Conservation (phyloP, 2,888 invertebrate genomes). For the Zaprionus lineosus region DNA sequence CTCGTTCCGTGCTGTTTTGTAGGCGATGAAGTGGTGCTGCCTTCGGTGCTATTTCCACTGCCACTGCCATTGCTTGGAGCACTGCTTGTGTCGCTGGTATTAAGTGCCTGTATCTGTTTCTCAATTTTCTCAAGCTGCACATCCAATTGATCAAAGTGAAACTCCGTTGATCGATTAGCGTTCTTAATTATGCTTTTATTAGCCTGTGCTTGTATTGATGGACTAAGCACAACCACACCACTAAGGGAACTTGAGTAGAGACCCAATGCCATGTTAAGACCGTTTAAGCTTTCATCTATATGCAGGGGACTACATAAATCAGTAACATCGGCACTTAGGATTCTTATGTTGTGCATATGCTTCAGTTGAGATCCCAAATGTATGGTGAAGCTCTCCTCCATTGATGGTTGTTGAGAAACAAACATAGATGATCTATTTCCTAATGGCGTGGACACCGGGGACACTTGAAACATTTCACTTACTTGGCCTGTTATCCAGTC, state of each 20-base stretch:
- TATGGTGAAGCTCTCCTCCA: slow-evolving; percentile 98
- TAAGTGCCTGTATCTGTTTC: slow-evolving; percentile 84
- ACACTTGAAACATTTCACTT: slow-evolving; percentile 80
- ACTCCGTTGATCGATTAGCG: slow-evolving; percentile 90
- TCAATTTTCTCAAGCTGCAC: slow-evolving; percentile 90
- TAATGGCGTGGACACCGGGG: slow-evolving; percentile 79
- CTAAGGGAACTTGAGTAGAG: slow-evolving; percentile 96
- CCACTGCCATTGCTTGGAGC: slow-evolving; percentile 55
- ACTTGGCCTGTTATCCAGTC: slow-evolving; percentile 89
- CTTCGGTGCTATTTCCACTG: slow-evolving; percentile 46
- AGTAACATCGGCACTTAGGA: slow-evolving; percentile 92
- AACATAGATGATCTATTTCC: slow-evolving; percentile 83
- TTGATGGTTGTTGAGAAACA: slow-evolving; percentile 82
- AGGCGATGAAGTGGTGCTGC: slow-evolving; percentile 71
- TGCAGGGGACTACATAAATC: slow-evolving; percentile 88
- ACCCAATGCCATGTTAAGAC: slow-evolving; percentile 94
- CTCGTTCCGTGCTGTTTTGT: slow-evolving; percentile 83
- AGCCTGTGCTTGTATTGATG: slow-evolving; percentile 81
- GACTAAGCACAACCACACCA: slow-evolving; percentile 91
- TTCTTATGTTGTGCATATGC: slow-evolving; percentile 98
- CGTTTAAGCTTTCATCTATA: slow-evolving; percentile 83
- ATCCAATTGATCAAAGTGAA: slow-evolving; percentile 91
- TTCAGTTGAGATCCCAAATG: slow-evolving; percentile 98
- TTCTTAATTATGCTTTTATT: slow-evolving; percentile 82
- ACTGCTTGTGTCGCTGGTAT: slow-evolving; percentile 52